Evolutionary conservation across 2,113 vertebrate species (phyloP), one percentile per base, ranked within the genome.

Genomic region (Daboia siamensis): DNA sequence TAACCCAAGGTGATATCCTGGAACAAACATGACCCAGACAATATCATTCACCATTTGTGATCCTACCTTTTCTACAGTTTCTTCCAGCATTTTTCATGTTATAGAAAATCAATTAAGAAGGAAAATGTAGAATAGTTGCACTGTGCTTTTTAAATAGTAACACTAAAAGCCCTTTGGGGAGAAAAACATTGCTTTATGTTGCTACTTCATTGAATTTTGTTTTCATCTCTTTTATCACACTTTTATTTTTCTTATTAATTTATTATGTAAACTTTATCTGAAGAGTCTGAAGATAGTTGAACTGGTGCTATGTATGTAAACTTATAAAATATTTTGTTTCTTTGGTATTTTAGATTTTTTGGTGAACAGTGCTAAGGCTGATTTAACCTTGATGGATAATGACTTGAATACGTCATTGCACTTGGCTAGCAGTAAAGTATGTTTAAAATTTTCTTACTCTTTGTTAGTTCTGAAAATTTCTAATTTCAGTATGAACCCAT

Each of bases 351-450:
- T 97, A 99, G 99, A 99, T 96, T 97, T 98, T 95, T 97, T 99
- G 97, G 97, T 99, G 96, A 98, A 97, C 95, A 95, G 96, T 94
- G 96, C 98, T 92, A 98, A 97, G 54, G 98, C 98, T 89, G 98
- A 98, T 95, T 96, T 99, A 95, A 97, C 97, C 90, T 93, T 98
- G 89, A 98, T 97, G 15, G 99, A 99, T 91, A 98, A 98, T 91
- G 98, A 98, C 20, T 96, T 98, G 91, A 99, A 99, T 96, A 99
- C 98, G 8, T 97, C 98, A 80, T 98, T 99, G 92, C 99, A 99
- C 94, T 97, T 99, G 95, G 98, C 99, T 91, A 99, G 99, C 96
- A 98, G 98, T 97, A 98, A 98, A 92, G 99, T 99, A 97, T 96
- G 99, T 98, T 91, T 46, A 64, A 5, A 7, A 88, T 4, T 4